phyloP scores from a whole-genome alignment of 1,140 invertebrate species.

The Eriosoma lanigerum region DNA sequence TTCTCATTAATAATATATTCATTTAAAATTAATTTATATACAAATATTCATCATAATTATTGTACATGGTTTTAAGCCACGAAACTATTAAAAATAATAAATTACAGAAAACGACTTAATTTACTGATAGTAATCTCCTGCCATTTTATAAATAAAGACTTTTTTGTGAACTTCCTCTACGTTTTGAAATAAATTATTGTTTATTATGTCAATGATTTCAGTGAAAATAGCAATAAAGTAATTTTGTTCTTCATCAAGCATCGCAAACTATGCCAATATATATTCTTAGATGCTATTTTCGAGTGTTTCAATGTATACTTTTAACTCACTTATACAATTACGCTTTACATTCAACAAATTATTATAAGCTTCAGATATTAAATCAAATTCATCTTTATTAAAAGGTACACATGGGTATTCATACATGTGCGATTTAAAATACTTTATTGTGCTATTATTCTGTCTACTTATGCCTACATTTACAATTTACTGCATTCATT shows the following conservation, averaged over 20 bases:
- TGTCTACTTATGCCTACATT: too few relatives aligned
- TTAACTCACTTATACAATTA: neutral
- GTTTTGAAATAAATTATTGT: neutral
- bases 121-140: neutral
- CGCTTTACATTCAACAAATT: neutral
- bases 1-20: too few relatives aligned
- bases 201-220: neutral
- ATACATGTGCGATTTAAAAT: neutral
- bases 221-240: neutral
- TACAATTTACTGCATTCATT: too few relatives aligned
- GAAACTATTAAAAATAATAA: too few relatives aligned
- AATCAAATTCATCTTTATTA: neutral
- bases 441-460: neutral
- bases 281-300: neutral
- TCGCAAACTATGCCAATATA: neutral
- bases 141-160: slow-evolving; percentile 11
- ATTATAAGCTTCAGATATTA: neutral
- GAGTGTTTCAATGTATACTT: neutral
- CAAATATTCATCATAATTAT: too few relatives aligned
- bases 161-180: neutral
- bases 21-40: too few relatives aligned
- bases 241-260: neutral
- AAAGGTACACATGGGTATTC: neutral
- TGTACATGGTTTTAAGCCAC: too few relatives aligned
- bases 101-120: neutral